A percentile compares a stretch with the other conserved stretches of the same genome.
Evolutionary conservation across 2,113 vertebrate species (phyloP).

Genomic region (Engystomops pustulosus): DNA sequence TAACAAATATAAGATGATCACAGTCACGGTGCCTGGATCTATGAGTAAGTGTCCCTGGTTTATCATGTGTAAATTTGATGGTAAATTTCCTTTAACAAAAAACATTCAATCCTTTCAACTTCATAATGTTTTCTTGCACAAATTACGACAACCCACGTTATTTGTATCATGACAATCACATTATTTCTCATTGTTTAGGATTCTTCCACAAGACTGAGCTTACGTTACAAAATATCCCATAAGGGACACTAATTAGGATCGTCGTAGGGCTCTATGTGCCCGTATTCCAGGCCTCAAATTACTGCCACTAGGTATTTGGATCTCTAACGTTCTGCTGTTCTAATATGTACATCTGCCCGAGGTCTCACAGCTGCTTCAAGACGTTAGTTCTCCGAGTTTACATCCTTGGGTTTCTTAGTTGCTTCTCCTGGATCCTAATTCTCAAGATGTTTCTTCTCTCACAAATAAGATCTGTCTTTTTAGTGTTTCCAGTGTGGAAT

Average conservation of each 20-base stretch:
- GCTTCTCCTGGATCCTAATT: background rate
- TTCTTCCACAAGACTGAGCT: background rate
- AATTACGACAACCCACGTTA: background rate
- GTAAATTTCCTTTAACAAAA: too few species aligned
- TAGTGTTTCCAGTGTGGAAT: background rate
- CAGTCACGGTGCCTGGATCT: too few species aligned
- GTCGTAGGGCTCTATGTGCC: background rate
- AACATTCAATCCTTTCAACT: background rate
- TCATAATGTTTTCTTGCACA: too few species aligned
- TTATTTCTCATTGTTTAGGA: background rate
- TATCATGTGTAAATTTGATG: too few species aligned
- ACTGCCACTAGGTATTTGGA: conserved; percentile 10
- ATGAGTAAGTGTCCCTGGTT: too few species aligned
- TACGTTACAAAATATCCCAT: background rate
- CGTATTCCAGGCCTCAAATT: conserved; percentile 1
- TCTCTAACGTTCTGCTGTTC: conserved; percentile 15
- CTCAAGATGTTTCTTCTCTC: background rate
- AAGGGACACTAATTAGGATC: background rate
- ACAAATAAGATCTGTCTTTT: background rate
- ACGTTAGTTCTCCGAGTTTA: background rate
- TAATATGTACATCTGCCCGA: conserved; percentile 33
- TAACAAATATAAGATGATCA: too few species aligned
- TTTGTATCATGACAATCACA: background rate
- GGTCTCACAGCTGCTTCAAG: conserved; percentile 30
- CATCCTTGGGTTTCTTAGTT: conserved; percentile 15